Evolutionary conservation across 2,888 invertebrate genomes (phyloP), one percentile per base, ranked within the genome.

Genomic region (Plagodis dolabraria): DNA sequence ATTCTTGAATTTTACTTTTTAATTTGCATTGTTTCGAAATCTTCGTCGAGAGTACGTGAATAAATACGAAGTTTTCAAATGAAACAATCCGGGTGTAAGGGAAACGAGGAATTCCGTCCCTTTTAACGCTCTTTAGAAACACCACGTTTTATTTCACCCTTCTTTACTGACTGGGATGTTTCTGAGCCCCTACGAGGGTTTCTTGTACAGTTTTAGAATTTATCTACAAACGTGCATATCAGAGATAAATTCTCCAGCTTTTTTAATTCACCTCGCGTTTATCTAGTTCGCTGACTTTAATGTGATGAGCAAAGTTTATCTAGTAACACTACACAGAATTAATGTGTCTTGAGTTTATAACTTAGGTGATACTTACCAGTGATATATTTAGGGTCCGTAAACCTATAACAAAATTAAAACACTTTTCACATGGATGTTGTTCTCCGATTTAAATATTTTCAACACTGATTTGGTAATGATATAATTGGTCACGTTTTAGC

Each of bases 281-380:
- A 43, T 51, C 40, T 10, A 35, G 33, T 44, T 36, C 44, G 38
- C 38, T 12, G 34, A 38, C 53, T 33, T 43, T 65, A 42, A 60
- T 68, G 71, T 71, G 68, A 67, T 70, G 69, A 66, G 71, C 67
- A 52, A 44, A 43, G 11, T 52, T 52, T 52, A 5, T 40, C 43
- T 57, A 33, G 52, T 52, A 43, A 22, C 44, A 33, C 33, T 33
- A 43, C 47, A 47, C 11, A 35, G 10, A 38, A 48, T 47, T 47
- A 42, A 53, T 44, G 33, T 40, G 0, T 10, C 11, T 35, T n/a
- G 43, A 43, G 35, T 47, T 53, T 47, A 47, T 42, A 7, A 12
- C 1, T 46, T 8, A 47, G 33, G 33, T 7, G 7, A 45, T 9
- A 33, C 33, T 45, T 33, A 22, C 7, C 33, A 46, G 40, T 10